phyloP scores from a whole-genome alignment of 1,140 invertebrate species.

The Aphelenchoides fujianensis region DNA sequence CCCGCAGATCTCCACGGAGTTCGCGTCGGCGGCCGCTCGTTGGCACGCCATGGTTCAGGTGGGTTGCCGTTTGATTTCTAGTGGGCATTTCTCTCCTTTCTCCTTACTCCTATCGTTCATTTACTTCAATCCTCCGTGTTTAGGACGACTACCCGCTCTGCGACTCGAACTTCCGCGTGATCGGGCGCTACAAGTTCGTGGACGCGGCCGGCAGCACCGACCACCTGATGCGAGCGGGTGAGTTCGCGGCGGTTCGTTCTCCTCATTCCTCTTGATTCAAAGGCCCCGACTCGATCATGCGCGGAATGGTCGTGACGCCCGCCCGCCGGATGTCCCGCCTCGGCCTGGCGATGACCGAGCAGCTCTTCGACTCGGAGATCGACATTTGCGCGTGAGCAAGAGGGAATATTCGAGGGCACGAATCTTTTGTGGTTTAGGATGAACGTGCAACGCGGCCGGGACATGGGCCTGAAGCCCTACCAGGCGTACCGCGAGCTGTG shows the following conservation, averaged over 20 bases:
- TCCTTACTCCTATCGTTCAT: too few species aligned
- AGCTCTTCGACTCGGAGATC: background rate
- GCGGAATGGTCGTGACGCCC: constrained; percentile 9
- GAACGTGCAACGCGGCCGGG: background rate
- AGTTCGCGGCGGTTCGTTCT: too few species aligned
- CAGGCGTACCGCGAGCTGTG: background rate
- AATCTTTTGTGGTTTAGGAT: too few species aligned
- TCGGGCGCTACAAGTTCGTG: constrained; percentile 28
- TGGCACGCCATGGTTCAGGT: constrained; percentile 40
- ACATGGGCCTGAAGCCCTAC: background rate
- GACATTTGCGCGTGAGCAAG: background rate
- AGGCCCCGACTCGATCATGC: background rate
- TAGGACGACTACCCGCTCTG: constrained; percentile 42
- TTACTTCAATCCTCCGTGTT: background rate
- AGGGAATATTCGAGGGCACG: too few species aligned
- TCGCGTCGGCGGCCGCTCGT: constrained; percentile 39
- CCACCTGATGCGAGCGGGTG: background rate
- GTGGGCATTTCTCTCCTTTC: too few species aligned
- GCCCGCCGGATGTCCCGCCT: background rate
- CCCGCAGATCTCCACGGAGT: constrained; percentile 36
- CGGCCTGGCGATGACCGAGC: background rate
- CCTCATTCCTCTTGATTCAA: too few species aligned
- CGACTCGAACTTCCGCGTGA: constrained; percentile 34
- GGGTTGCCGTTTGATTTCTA: background rate
- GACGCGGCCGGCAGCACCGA: background rate